Percentiles rank a stretch among this genome's conserved stretches.
Conservation (phyloP, 2,797 vertebrate species). For the Podarcis siculus region DNA sequence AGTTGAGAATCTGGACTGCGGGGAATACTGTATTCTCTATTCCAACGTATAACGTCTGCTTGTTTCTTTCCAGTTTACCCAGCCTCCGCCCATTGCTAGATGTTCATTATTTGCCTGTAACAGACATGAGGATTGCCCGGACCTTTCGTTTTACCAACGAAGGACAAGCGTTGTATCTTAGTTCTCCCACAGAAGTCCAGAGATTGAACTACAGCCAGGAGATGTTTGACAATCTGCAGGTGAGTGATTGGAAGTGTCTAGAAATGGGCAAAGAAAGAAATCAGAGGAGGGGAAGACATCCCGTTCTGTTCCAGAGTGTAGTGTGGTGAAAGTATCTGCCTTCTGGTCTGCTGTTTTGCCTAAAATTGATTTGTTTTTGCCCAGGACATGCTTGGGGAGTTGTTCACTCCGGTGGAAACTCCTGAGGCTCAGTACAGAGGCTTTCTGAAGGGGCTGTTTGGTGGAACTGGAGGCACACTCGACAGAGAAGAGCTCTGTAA, state of each 20-base stretch:
- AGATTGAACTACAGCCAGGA: constrained; percentile 98
- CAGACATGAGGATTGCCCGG: constrained; percentile 98
- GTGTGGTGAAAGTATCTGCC: background rate
- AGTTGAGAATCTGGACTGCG: background rate
- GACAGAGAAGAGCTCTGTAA: constrained; percentile 98
- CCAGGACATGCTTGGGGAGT: constrained; percentile 97
- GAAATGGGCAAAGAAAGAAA: background rate
- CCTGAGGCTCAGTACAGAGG: constrained; percentile 97
- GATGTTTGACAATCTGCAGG: constrained; percentile 97
- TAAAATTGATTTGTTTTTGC: constrained; percentile 35
- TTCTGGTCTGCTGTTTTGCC: background rate
- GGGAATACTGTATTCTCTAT: accelerated
- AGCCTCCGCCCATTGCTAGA: constrained; percentile 96
- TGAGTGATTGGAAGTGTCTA: constrained; percentile 60
- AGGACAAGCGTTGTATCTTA: constrained; percentile 95
- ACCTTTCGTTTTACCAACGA: constrained; percentile 97
- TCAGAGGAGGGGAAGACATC: background rate
- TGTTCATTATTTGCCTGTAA: constrained; percentile 93
- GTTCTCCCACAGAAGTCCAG: constrained; percentile 98
- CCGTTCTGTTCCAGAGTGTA: background rate
- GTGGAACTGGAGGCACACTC: constrained; percentile 93
- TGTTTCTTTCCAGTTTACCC: constrained; percentile 85
- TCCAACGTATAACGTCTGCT: background rate
- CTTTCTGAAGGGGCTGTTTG: constrained; percentile 97
- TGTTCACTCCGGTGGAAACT: constrained; percentile 95